Percentiles rank a stretch among this genome's conserved stretches.
Conservation (phyloP, 2,113 vertebrate genomes). For the Leuciscus idus region DNA sequence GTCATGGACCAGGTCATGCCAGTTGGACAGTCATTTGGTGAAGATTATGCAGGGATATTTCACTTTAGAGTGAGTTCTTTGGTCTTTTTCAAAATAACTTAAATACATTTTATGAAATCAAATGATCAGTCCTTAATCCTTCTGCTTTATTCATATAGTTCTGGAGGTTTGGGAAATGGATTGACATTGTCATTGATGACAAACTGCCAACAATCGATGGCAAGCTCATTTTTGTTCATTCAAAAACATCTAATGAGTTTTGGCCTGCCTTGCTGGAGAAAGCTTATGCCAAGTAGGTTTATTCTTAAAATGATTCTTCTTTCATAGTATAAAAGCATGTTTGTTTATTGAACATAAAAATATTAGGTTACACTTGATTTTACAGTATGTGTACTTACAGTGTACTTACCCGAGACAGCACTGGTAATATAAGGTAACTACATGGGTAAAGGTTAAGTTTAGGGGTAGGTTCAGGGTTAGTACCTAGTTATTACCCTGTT, state of each 20-base stretch:
- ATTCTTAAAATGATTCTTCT: neutral
- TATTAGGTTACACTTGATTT: too few species aligned
- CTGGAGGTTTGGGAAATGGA: slow-evolving; percentile 79
- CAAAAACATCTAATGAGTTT: slow-evolving; percentile 70
- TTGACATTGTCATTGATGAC: slow-evolving; percentile 78
- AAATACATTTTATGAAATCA: neutral
- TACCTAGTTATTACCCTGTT: too few species aligned
- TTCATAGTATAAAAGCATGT: neutral
- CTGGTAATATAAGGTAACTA: too few species aligned
- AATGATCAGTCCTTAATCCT: neutral
- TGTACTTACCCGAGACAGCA: too few species aligned
- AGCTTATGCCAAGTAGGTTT: slow-evolving; percentile 78
- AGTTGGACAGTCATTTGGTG: slow-evolving; percentile 64
- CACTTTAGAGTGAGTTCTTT: slow-evolving; percentile 70
- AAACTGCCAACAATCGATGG: slow-evolving; percentile 75
- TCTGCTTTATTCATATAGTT: slow-evolving; percentile 65
- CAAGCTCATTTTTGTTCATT: slow-evolving; percentile 68
- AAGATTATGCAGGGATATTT: slow-evolving; percentile 74
- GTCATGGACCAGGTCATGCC: slow-evolving; percentile 65
- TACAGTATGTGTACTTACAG: too few species aligned
- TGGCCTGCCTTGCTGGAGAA: slow-evolving; percentile 79
- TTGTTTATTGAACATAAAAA: neutral
- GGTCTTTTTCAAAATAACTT: neutral
- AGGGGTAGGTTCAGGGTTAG: too few species aligned
- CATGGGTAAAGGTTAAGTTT: too few species aligned